Conservation (phyloP, 2,113 vertebrate species). For the Channa maculata region DNA sequence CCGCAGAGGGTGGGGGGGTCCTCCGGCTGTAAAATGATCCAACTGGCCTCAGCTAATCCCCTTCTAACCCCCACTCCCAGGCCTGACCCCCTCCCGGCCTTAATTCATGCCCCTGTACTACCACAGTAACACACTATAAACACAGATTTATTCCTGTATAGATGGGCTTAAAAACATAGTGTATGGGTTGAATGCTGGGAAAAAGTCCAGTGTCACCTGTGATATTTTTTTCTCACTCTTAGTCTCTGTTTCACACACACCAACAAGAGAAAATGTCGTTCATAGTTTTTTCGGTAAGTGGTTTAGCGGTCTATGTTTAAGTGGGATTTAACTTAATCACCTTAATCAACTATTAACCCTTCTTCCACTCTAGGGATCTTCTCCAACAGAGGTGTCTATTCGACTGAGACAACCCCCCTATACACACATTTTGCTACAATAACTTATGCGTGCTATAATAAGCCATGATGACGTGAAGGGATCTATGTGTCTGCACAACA, state of each 20-base stretch:
- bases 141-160: conserved; percentile 22
- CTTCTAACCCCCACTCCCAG: conserved; percentile 70
- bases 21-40: conserved; percentile 86
- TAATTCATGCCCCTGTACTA: conserved; percentile 50
- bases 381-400: conserved; percentile 41
- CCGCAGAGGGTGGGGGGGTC: conserved; percentile 75
- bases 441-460: neutral
- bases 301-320: conserved; percentile 61
- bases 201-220: neutral
- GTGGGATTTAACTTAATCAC: conserved; percentile 71
- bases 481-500: neutral
- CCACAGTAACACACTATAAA: conserved; percentile 56
- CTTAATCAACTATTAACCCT: conserved; percentile 49
- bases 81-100: conserved; percentile 66
- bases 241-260: neutral
- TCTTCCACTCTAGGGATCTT: conserved; percentile 40
- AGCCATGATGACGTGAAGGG: neutral
- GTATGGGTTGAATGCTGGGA: neutral
- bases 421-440: neutral
- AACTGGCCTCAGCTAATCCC: conserved; percentile 82
- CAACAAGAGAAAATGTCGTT: conserved; percentile 17
- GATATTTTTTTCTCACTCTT: neutral
- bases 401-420: neutral
- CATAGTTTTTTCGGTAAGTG: conserved; percentile 49
- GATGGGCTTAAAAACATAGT: conserved; percentile 23